Conservation (phyloP, 2,888 invertebrate species). For the Eudemis profundana region DNA sequence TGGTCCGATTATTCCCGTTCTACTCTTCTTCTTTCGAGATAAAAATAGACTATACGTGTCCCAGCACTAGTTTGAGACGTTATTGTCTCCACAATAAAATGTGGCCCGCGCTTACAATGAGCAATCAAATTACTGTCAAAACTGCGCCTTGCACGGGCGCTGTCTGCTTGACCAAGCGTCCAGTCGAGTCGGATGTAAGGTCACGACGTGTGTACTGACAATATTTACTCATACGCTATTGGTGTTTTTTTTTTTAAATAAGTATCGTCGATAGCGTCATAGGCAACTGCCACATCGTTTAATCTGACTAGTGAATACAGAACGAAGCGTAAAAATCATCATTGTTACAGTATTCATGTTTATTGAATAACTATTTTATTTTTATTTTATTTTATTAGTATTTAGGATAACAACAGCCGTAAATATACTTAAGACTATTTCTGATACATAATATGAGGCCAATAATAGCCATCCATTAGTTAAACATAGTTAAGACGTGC, state of each 20-base stretch:
- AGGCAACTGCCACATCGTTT: not conserved
- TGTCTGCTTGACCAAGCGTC: conserved; percentile 44
- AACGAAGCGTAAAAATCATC: no score
- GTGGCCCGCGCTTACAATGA: conserved; percentile 77
- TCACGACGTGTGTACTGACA: conserved; percentile 2
- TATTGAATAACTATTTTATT: no score
- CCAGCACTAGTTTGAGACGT: conserved; percentile 63
- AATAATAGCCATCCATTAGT: no score
- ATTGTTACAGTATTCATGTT: no score
- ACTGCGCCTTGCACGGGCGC: conserved; percentile 54
- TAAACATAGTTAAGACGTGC: no score
- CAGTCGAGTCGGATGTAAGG: conserved; percentile 2
- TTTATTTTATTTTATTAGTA: no score
- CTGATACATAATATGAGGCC: no score
- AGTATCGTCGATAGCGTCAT: not conserved
- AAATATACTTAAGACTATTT: no score
- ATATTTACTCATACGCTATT: not conserved
- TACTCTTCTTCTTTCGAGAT: no score
- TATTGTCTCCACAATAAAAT: conserved; percentile 78
- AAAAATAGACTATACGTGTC: conserved; percentile 3
- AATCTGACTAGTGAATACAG: no score
- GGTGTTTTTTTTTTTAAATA: conserved; percentile 2
- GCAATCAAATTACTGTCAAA: conserved; percentile 80
- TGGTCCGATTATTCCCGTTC: no score
- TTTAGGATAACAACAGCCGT: no score